A percentile compares a stretch with the other conserved stretches of the same genome.
phyloP scores from a whole-genome alignment of 2,113 vertebrate species.

The Plotosus lineatus region DNA sequence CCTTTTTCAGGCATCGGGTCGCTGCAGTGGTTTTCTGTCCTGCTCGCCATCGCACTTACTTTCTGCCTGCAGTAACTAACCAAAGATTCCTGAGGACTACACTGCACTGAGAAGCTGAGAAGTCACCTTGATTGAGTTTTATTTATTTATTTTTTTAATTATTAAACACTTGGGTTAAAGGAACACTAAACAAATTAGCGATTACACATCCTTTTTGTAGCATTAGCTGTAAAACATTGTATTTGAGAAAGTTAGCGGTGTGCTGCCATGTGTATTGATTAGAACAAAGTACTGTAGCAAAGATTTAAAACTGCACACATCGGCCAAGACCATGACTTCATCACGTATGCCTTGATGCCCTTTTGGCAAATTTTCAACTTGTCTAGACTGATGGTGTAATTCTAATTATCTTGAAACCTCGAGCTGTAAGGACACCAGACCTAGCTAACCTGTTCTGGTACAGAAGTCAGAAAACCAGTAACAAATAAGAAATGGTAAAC shows the following conservation, averaged over 20 bases:
- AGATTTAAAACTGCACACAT: background rate
- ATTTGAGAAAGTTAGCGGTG: background rate
- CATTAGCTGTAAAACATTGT: too few relatives aligned
- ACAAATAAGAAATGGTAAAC: too few relatives aligned
- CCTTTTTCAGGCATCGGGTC: background rate
- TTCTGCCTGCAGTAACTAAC: background rate
- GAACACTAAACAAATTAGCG: too few relatives aligned
- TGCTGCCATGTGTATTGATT: background rate
- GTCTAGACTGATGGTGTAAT: too few relatives aligned
- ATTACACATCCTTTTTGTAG: too few relatives aligned
- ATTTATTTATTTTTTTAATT: too few relatives aligned
- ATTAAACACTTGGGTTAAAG: too few relatives aligned
- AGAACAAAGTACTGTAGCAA: background rate
- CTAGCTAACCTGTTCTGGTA: too few relatives aligned
- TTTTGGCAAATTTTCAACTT: background rate
- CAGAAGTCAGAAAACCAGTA: too few relatives aligned
- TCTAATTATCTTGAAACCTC: too few relatives aligned
- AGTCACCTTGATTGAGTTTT: background rate
- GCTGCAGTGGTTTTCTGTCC: background rate
- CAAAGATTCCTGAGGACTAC: background rate
- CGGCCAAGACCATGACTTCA: background rate
- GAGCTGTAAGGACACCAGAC: too few relatives aligned
- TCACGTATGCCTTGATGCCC: background rate
- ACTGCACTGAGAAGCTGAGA: too few relatives aligned
- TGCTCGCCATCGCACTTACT: background rate